A percentile compares a stretch with the other conserved stretches of the same genome.
These are phyloP conservation scores for Cryptophagus acutangulus DNA, from an alignment of 2,888 invertebrate species.

Conservation along the genomic window DNA sequence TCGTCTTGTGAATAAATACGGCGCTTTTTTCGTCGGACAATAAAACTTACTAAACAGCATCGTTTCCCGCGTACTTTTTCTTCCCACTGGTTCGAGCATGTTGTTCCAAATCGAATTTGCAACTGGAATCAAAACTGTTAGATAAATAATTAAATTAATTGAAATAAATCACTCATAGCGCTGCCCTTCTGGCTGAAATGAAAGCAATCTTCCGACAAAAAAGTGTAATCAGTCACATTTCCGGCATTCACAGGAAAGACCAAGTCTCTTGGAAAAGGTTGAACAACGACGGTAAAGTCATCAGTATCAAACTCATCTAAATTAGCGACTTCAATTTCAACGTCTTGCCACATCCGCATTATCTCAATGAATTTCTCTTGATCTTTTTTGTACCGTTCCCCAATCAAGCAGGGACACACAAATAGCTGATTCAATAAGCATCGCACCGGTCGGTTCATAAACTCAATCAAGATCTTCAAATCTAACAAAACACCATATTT, in stretches of 20 bases:
- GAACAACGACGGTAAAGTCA: slow-evolving; percentile 57
- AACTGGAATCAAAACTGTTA: no score
- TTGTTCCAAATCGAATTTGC: slow-evolving; percentile 60
- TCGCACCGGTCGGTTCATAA: slow-evolving; percentile 41
- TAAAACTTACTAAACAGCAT: slow-evolving; percentile 41
- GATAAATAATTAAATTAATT: slow-evolving; percentile 11
- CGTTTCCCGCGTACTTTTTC: slow-evolving; percentile 42
- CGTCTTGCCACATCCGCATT: slow-evolving; percentile 52
- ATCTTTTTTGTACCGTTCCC: slow-evolving; percentile 36
- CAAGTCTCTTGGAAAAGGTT: slow-evolving; percentile 49
- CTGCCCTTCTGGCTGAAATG: slow-evolving; percentile 59
- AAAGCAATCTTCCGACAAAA: slow-evolving; percentile 58
- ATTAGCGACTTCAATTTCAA: slow-evolving; percentile 51
- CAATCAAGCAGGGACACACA: slow-evolving; percentile 57
- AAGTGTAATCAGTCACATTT: slow-evolving; percentile 50
- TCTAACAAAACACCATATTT: slow-evolving; percentile 29
- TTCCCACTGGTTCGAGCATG: slow-evolving; percentile 52
- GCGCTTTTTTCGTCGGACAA: slow-evolving; percentile 50
- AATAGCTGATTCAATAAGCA: slow-evolving; percentile 48
- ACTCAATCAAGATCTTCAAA: slow-evolving; percentile 44
- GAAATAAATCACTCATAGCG: slow-evolving; percentile 48
- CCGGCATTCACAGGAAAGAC: slow-evolving; percentile 45
- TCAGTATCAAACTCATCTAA: slow-evolving; percentile 49
- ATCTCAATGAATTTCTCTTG: slow-evolving; percentile 45
- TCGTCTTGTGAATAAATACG: slow-evolving; percentile 47